Percentiles rank a stretch among this genome's conserved stretches.
Conservation (phyloP, 2,797 vertebrate species). For the Mormyrops boulengeri region DNA sequence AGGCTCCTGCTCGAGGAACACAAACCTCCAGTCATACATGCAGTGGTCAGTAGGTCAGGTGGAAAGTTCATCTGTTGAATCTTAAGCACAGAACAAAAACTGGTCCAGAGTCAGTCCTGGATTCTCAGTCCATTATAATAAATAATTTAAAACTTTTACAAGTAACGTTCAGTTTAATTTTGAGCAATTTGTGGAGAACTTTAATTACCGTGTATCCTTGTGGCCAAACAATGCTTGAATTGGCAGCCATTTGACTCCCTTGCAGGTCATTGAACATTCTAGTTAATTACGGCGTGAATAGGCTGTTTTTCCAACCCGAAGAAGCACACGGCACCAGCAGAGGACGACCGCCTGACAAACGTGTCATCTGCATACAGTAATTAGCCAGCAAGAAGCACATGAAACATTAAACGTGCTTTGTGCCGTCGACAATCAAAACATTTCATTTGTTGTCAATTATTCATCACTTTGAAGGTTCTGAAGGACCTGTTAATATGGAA, state of each 20-base stretch:
- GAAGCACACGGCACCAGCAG: slow-evolving; percentile 78
- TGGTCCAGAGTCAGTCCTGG: neutral
- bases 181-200: slow-evolving; percentile 70
- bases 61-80: neutral
- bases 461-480: slow-evolving; percentile 95
- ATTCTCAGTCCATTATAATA: neutral
- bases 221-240: slow-evolving; percentile 81
- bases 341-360: slow-evolving; percentile 83
- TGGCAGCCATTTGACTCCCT: slow-evolving; percentile 80
- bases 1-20: neutral
- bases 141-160: slow-evolving; percentile 64
- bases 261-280: slow-evolving; percentile 84
- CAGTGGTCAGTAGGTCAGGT: neutral
- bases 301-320: slow-evolving; percentile 78
- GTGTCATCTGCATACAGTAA: slow-evolving; percentile 78
- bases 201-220: slow-evolving; percentile 78
- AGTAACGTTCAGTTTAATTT: slow-evolving; percentile 45
- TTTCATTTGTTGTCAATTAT: slow-evolving; percentile 99
- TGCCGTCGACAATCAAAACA: slow-evolving; percentile 94
- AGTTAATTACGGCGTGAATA: slow-evolving; percentile 84
- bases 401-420: slow-evolving; percentile 93
- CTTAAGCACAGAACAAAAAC: neutral
- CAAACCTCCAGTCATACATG: neutral
- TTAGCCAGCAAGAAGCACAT: slow-evolving; percentile 90
- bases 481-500: slow-evolving; percentile 97